Evolutionary conservation across 2,888 invertebrate genomes (phyloP).

Genomic region (Copidosoma aretas): DNA sequence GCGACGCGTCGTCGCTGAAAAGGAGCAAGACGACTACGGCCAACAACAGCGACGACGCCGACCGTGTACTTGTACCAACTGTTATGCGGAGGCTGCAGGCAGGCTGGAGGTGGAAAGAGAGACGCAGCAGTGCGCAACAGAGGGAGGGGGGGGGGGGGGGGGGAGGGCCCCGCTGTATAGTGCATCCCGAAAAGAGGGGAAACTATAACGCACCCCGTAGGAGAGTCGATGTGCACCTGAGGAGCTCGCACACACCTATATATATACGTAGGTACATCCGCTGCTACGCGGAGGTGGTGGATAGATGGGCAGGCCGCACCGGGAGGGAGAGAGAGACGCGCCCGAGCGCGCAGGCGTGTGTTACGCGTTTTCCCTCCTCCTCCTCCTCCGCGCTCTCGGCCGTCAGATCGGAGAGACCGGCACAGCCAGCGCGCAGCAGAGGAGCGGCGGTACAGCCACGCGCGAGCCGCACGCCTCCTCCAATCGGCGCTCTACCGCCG

Average conservation of each 20-base stretch:
- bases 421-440: slow-evolving; percentile 59
- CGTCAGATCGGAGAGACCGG: slow-evolving; percentile 58
- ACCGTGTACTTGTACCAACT: no score
- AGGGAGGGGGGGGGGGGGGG: slow-evolving; percentile 17
- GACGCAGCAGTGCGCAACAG: slow-evolving; percentile 8
- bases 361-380: slow-evolving; percentile 51
- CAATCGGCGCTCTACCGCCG: slow-evolving; percentile 49
- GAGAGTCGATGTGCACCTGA: slow-evolving; percentile 16
- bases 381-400: slow-evolving; percentile 45
- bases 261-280: no score
- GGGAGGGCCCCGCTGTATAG: not conserved
- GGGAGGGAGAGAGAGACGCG: slow-evolving; percentile 22
- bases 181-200: not conserved
- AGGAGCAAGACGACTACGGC: slow-evolving; percentile 30
- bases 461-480: slow-evolving; percentile 57
- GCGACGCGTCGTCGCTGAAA: slow-evolving; percentile 2
- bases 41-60: slow-evolving; percentile 37
- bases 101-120: slow-evolving; percentile 21
- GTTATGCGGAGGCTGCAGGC: no score
- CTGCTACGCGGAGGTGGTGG: not conserved
- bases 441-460: slow-evolving; percentile 44
- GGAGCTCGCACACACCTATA: not conserved
- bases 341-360: slow-evolving; percentile 40
- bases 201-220: slow-evolving; percentile 10
- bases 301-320: slow-evolving; percentile 1